Conservation (phyloP, 1,140 invertebrate genomes). For the Neomicropteryx cornuta region DNA sequence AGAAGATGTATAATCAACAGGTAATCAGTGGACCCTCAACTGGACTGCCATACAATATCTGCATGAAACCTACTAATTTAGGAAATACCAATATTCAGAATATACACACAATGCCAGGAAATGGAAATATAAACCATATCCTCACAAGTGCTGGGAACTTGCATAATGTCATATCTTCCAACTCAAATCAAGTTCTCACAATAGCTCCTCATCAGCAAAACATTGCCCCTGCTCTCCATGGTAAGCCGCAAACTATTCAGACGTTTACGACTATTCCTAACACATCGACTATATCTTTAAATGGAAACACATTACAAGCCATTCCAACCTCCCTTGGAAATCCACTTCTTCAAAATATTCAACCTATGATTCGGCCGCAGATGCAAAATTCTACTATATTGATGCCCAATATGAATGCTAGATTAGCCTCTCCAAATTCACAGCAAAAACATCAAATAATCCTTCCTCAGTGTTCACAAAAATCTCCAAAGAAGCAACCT, state of each 20-base stretch:
- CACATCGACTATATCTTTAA: conserved; percentile 32
- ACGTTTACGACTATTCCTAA: conserved; percentile 38
- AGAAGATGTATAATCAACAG: conserved; percentile 31
- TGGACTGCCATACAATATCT: conserved; percentile 36
- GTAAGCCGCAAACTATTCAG: conserved; percentile 31
- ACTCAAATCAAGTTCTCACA: conserved; percentile 36
- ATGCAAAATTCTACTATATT: conserved; percentile 37
- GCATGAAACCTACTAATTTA: conserved; percentile 34
- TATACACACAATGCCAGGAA: conserved; percentile 27
- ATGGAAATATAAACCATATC: conserved; percentile 32
- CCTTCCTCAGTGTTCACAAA: conserved; percentile 28
- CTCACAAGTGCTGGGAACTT: conserved; percentile 32
- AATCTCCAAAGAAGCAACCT: conserved; percentile 38
- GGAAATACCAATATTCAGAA: conserved; percentile 31
- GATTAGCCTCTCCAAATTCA: conserved; percentile 31
- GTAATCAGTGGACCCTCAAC: conserved; percentile 31
- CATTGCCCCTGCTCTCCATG: conserved; percentile 29
- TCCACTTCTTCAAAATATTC: conserved; percentile 35
- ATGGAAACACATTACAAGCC: conserved; percentile 36
- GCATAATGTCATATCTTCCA: conserved; percentile 34
- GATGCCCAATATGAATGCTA: conserved; percentile 32
- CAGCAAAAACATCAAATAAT: conserved; percentile 37
- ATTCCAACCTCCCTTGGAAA: conserved; percentile 23
- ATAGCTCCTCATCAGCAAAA: conserved; percentile 33
- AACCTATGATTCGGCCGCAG: conserved; percentile 34